Conservation (phyloP, 2,797 vertebrate genomes). For the Euthynnus affinis region DNA sequence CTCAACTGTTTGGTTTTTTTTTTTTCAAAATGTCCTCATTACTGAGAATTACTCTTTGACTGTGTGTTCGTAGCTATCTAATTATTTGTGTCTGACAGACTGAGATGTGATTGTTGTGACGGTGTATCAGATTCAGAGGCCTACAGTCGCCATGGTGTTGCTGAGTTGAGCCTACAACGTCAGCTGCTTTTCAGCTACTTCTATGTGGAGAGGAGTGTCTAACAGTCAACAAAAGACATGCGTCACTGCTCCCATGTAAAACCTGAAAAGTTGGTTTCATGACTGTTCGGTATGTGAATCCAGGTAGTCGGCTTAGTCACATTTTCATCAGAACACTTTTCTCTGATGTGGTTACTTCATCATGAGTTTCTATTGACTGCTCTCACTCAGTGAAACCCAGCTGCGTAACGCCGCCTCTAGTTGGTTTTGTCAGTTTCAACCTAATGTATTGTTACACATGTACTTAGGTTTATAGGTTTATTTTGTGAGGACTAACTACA, state of each 20-base stretch:
- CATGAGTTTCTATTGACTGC: slow-evolving; percentile 46
- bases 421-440: neutral
- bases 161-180: slow-evolving; percentile 33
- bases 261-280: slow-evolving; percentile 84
- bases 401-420: neutral
- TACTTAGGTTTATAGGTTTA: neutral
- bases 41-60: neutral
- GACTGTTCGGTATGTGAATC: slow-evolving; percentile 64
- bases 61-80: neutral
- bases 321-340: slow-evolving; percentile 34
- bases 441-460: neutral
- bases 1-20: neutral
- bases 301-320: slow-evolving; percentile 24
- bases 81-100: slow-evolving; percentile 2
- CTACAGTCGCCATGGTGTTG: slow-evolving; percentile 16
- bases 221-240: slow-evolving; percentile 63
- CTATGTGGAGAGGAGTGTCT: slow-evolving; percentile 75
- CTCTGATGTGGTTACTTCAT: slow-evolving; percentile 19
- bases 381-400: neutral
- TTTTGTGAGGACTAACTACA: neutral
- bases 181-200: slow-evolving; percentile 61
- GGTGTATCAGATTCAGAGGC: slow-evolving; percentile 14
- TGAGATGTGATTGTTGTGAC: slow-evolving; percentile 20
- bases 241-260: slow-evolving; percentile 75
- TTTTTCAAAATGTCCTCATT: neutral